These are phyloP conservation scores for Schizopygopsis malacanthus DNA, from an alignment of 2,797 vertebrate species.

Conservation along the genomic window DNA sequence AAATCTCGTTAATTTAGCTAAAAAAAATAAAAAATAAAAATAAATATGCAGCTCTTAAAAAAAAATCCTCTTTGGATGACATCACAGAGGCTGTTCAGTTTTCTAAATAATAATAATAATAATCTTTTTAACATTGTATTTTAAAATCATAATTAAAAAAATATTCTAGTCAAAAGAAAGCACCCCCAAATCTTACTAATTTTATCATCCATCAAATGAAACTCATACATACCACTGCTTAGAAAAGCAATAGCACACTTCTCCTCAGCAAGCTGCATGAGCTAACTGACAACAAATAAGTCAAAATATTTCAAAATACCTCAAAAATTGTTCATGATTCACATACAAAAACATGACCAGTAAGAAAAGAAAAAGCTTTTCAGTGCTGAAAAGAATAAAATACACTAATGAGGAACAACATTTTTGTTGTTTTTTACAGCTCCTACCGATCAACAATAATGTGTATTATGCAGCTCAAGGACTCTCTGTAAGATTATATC, in stretches of 20 bases:
- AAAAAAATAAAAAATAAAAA: too few species aligned
- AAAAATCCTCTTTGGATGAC: not conserved
- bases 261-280: not conserved
- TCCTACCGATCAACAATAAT: not conserved
- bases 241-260: not conserved
- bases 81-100: not conserved
- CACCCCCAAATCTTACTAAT: not conserved
- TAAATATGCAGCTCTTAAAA: too few species aligned
- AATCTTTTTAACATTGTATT: not conserved
- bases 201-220: not conserved
- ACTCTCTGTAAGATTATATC: constrained; percentile 40
- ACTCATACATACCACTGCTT: not conserved
- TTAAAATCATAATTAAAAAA: not conserved
- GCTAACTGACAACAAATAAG: not conserved
- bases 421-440: not conserved
- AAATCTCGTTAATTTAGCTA: too few species aligned
- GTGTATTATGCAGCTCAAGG: constrained; percentile 20
- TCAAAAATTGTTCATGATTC: not conserved
- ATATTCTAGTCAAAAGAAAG: not conserved
- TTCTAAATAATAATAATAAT: not conserved
- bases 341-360: not conserved
- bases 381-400: not conserved
- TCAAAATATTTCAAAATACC: not conserved
- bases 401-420: not conserved
- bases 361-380: not conserved